Evolutionary conservation across 2,113 vertebrate genomes (phyloP).

Genomic region (Ranitomeya imitator): DNA sequence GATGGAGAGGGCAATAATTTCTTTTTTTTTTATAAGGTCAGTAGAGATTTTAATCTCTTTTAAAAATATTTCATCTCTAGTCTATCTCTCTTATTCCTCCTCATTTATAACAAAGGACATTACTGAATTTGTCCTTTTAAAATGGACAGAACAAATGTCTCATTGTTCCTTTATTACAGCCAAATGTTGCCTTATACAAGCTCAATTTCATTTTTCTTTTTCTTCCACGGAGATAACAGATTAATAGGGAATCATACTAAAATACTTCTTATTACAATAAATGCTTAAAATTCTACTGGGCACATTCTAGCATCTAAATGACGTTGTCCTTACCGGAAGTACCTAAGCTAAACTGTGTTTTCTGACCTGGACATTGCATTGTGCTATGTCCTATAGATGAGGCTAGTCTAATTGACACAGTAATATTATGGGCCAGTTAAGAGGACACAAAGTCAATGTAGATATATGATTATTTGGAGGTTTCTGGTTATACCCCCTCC

Average conservation of each 20-base stretch:
- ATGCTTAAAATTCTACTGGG: too few species aligned
- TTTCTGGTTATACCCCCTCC: too few species aligned
- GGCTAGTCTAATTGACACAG: too few species aligned
- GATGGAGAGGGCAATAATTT: conserved; percentile 47
- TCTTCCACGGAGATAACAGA: neutral
- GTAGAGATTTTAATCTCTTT: conserved; percentile 52
- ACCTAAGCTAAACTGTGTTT: neutral
- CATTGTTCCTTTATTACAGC: neutral
- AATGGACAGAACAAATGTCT: conserved; percentile 14
- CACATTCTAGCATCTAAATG: too few species aligned
- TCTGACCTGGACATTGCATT: neutral
- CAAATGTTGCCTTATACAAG: neutral
- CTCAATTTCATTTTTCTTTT: too few species aligned
- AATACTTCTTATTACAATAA: too few species aligned
- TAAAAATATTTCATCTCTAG: conserved; percentile 43
- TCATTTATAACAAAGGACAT: conserved; percentile 40
- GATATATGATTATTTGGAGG: too few species aligned
- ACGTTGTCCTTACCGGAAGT: too few species aligned
- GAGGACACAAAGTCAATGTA: too few species aligned
- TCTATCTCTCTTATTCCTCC: conserved; percentile 35
- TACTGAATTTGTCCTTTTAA: neutral
- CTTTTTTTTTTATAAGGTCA: conserved; percentile 48
- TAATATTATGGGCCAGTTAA: too few species aligned
- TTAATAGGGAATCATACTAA: neutral
- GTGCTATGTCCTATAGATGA: too few species aligned